Conservation (phyloP, 2,797 vertebrate species). For the Phalloptychus januarius region DNA sequence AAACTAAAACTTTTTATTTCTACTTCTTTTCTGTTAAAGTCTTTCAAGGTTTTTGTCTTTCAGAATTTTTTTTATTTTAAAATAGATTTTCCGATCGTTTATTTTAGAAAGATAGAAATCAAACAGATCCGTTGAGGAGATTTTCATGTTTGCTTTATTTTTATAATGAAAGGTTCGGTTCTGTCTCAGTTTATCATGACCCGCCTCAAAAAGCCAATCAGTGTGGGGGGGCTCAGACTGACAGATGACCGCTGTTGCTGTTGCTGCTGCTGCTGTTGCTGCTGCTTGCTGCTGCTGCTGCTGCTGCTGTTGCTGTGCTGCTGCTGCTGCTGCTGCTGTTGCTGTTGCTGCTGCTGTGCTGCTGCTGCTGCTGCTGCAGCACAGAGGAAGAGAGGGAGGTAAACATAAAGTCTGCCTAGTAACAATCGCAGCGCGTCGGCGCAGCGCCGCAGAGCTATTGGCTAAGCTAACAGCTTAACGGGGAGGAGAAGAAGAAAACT, state of each 20-base stretch:
- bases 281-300: too few relatives aligned
- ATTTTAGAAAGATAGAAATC: background rate
- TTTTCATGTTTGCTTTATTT: background rate
- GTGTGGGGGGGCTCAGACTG: conserved; percentile 19
- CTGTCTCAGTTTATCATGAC: background rate
- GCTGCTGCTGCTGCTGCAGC: too few relatives aligned
- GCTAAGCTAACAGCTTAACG: conserved; percentile 88
- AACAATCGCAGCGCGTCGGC: conserved; percentile 89
- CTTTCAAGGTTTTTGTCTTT: background rate
- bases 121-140: background rate
- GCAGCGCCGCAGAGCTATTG: conserved; percentile 88
- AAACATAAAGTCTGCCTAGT: conserved; percentile 90
- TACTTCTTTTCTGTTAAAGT: background rate
- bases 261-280: too few relatives aligned
- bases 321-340: too few relatives aligned
- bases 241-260: conserved; percentile 60
- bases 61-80: background rate
- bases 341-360: too few relatives aligned
- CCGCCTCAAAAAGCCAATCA: background rate
- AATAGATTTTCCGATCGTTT: background rate
- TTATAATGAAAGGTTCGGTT: background rate
- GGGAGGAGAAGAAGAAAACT: conserved; percentile 87
- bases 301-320: too few relatives aligned
- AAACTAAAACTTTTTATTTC: background rate
- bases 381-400: conserved; percentile 27